Percentiles rank a stretch among this genome's conserved stretches.
These are phyloP conservation scores for Platycnemis pennipes DNA, from an alignment of 2,888 invertebrate species.

Conservation along the genomic window DNA sequence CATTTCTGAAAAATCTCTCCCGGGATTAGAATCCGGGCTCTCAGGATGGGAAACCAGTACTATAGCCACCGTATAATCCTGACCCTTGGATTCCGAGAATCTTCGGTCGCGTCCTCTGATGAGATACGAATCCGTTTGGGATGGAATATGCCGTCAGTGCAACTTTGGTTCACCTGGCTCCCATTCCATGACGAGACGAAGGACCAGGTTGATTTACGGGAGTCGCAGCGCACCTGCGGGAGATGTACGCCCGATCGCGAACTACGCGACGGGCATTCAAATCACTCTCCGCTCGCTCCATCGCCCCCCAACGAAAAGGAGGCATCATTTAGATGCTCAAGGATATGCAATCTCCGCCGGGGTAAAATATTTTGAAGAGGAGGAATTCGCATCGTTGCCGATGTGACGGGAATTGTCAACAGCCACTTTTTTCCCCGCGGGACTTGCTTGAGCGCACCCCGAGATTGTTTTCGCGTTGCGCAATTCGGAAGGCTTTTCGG, in stretches of 20 bases:
- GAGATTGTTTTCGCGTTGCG: neutral
- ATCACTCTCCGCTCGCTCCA: neutral
- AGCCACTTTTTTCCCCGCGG: neutral
- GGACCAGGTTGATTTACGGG: neutral
- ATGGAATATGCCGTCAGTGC: neutral
- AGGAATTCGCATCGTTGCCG: neutral
- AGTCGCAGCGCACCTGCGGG: neutral
- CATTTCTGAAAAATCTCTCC: too few species aligned
- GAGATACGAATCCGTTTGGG: neutral
- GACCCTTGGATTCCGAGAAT: too few species aligned
- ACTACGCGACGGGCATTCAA: neutral
- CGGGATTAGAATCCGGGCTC: too few species aligned
- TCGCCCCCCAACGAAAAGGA: neutral
- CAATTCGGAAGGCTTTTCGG: neutral
- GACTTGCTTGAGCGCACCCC: neutral
- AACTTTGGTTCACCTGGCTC: neutral
- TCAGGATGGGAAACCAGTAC: too few species aligned
- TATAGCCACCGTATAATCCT: too few species aligned
- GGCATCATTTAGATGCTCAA: neutral
- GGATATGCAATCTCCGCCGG: neutral
- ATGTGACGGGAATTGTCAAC: slow-evolving; percentile 10
- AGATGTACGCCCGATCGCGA: neutral
- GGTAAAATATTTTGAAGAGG: neutral
- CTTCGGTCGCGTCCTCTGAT: neutral
- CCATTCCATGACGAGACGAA: neutral